phyloP scores from a whole-genome alignment of 2,113 vertebrate species.

The Melanocharis versteri region DNA sequence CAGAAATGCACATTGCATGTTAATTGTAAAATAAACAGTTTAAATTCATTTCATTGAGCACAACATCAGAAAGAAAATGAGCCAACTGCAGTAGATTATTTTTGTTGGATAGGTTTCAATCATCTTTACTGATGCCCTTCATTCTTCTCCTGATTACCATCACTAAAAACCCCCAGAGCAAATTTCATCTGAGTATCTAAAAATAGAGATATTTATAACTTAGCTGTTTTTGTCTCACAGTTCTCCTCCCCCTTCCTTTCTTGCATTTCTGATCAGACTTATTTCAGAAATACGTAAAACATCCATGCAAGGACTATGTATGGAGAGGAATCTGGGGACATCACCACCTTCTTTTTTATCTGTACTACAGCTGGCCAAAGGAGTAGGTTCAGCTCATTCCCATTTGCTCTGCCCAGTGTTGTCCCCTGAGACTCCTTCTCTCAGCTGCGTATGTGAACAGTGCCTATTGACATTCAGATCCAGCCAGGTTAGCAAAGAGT shows the following conservation, averaged over 20 bases:
- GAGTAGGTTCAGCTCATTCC: background rate
- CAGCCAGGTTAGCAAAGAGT: background rate
- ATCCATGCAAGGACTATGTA: background rate
- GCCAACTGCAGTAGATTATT: slow-evolving; percentile 66
- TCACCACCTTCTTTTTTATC: background rate
- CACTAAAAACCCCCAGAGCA: slow-evolving; percentile 44
- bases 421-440: background rate
- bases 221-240: slow-evolving; percentile 39
- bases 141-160: slow-evolving; percentile 59
- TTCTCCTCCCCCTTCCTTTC: slow-evolving; percentile 4
- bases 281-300: slow-evolving; percentile 23
- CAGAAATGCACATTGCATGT: slow-evolving; percentile 44
- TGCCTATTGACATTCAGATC: background rate
- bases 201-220: slow-evolving; percentile 63
- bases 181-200: slow-evolving; percentile 56
- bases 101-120: slow-evolving; percentile 63
- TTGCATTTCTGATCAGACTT: slow-evolving; percentile 45
- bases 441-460: background rate
- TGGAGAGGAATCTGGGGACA: rapidly evolving
- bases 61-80: slow-evolving; percentile 65
- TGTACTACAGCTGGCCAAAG: background rate
- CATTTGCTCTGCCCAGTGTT: background rate
- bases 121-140: slow-evolving; percentile 65
- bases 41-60: slow-evolving; percentile 66
- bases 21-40: slow-evolving; percentile 65